A percentile compares a stretch with the other conserved stretches of the same genome.
These are phyloP conservation scores for Castor canadensis DNA, from an alignment of 2,113 vertebrate genomes.

Conservation along the genomic window DNA sequence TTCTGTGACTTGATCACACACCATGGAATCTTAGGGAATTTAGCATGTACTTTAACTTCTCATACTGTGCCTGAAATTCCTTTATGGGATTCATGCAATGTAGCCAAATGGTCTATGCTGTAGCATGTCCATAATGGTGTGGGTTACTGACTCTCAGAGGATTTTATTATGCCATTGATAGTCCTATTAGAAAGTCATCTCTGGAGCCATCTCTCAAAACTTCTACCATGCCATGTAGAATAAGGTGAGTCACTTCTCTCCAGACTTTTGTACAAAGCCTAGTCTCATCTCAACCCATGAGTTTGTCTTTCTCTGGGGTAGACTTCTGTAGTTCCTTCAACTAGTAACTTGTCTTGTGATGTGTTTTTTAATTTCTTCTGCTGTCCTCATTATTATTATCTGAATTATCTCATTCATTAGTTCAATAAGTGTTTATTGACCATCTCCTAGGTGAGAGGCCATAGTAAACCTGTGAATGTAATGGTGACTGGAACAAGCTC, in stretches of 20 bases:
- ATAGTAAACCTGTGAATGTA: background rate
- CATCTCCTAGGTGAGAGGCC: background rate
- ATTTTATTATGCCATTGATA: background rate
- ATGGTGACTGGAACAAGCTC: background rate
- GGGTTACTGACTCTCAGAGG: background rate
- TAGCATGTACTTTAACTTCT: background rate
- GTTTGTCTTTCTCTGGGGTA: background rate
- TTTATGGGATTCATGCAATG: background rate
- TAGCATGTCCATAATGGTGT: accelerated
- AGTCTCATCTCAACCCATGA: too few species aligned
- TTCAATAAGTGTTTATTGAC: background rate
- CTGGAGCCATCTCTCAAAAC: background rate
- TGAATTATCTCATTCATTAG: background rate
- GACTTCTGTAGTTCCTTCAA: background rate
- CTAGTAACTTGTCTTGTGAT: background rate
- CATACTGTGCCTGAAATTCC: background rate
- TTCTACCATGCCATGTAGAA: background rate
- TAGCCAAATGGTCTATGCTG: background rate
- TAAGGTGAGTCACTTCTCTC: background rate
- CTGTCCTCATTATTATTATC: background rate
- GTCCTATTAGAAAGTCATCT: background rate
- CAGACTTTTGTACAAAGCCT: too few species aligned
- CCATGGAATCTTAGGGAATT: background rate
- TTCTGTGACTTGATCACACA: background rate
- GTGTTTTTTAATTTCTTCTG: background rate